Percentiles rank a stretch among this genome's conserved stretches.
These are phyloP conservation scores for Garrulus glandarius DNA, from an alignment of 2,797 vertebrate species.

Conservation along the genomic window DNA sequence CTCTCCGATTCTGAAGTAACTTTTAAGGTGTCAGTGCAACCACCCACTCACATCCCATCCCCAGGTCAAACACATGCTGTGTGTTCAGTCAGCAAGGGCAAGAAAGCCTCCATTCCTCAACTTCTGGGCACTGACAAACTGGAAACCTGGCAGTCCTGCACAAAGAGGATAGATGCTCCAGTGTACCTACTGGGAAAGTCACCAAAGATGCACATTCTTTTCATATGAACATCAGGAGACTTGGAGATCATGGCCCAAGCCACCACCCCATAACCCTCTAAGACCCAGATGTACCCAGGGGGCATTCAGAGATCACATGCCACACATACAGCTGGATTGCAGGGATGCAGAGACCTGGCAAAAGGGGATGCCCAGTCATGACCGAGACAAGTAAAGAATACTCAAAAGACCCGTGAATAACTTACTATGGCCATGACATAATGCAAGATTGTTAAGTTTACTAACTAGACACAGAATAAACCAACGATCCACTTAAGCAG, in stretches of 20 bases:
- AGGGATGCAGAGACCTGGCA: background rate
- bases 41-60: fast-evolving
- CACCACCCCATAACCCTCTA: background rate
- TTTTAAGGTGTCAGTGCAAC: background rate
- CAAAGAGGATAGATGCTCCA: fast-evolving
- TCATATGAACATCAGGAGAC: background rate
- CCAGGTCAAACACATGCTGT: background rate
- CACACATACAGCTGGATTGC: background rate
- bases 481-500: background rate
- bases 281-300: background rate
- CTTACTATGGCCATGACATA: background rate
- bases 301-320: background rate
- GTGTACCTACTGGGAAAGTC: background rate
- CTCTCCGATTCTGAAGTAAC: conserved; percentile 30
- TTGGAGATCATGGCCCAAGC: background rate
- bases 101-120: background rate
- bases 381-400: background rate
- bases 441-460: background rate
- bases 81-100: background rate
- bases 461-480: background rate
- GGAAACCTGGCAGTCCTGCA: background rate
- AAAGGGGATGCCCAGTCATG: background rate
- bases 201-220: background rate
- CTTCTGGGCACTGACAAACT: too few relatives aligned
- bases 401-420: background rate